Percentiles rank a stretch among this genome's conserved stretches.
Evolutionary conservation across 2,113 vertebrate genomes (phyloP).

Genomic region (Cyphomyrus discorhynchus): DNA sequence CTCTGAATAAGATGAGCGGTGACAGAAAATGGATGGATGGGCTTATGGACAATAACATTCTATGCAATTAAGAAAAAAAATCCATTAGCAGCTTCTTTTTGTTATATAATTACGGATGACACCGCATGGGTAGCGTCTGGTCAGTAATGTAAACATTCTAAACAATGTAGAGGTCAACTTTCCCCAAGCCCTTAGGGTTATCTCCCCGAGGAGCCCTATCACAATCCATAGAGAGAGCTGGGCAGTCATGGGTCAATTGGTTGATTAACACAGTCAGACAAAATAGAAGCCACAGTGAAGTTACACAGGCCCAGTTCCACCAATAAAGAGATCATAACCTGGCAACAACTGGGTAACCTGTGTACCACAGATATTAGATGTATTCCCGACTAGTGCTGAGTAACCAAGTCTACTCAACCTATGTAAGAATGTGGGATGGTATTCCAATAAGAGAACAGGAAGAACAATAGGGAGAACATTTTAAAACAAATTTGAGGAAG

Average conservation of each 20-base stretch:
- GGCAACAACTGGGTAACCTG: neutral
- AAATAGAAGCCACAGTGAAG: slow-evolving; percentile 14
- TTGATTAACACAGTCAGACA: slow-evolving; percentile 50
- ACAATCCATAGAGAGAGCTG: slow-evolving; percentile 47
- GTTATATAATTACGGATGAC: slow-evolving; percentile 19
- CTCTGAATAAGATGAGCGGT: neutral
- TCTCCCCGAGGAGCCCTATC: slow-evolving; percentile 51
- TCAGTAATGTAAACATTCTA: slow-evolving; percentile 52
- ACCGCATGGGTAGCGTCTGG: slow-evolving; percentile 30
- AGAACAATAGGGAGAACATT: too few relatives aligned
- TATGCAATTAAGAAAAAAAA: neutral
- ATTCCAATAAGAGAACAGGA: neutral
- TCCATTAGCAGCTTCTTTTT: neutral
- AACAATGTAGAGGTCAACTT: slow-evolving; percentile 50
- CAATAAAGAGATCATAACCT: slow-evolving; percentile 5
- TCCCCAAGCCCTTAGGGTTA: slow-evolving; percentile 34
- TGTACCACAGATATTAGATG: neutral
- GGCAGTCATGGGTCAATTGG: slow-evolving; percentile 38
- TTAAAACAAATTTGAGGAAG: too few relatives aligned
- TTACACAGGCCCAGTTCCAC: slow-evolving; percentile 5
- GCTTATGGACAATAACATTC: neutral
- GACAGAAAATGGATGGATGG: neutral
- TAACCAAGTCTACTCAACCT: neutral
- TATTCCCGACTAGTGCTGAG: neutral
- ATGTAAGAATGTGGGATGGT: neutral